Evolutionary conservation across 2,888 invertebrate species (phyloP).

Genomic region (Strigamia crassipes): DNA sequence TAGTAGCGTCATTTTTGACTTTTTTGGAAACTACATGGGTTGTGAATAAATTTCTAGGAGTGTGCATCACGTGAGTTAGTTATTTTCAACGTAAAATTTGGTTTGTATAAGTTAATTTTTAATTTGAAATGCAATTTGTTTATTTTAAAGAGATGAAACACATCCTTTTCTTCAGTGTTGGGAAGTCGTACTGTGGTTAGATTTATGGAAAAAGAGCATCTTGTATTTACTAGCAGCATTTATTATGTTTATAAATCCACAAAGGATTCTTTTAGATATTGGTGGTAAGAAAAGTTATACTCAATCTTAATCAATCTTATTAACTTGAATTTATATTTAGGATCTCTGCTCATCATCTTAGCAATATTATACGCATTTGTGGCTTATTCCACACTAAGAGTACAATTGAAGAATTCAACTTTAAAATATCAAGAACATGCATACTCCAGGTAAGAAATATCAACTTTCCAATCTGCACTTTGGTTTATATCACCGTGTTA

Average conservation of each 20-base stretch:
- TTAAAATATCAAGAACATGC: not conserved
- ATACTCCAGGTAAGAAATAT: not conserved
- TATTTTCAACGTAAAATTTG: too few relatives aligned
- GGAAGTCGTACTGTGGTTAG: constrained; percentile 59
- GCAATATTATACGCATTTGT: not conserved
- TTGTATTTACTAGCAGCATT: constrained; percentile 60
- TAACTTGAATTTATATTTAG: not conserved
- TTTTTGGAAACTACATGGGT: constrained; percentile 33
- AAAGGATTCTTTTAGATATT: constrained; percentile 54
- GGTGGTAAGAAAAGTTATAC: not conserved
- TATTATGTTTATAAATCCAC: constrained; percentile 60
- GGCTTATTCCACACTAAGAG: not conserved
- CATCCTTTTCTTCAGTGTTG: constrained; percentile 59
- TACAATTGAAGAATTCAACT: not conserved
- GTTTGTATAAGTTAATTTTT: too few relatives aligned
- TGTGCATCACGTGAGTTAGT: constrained; percentile 22
- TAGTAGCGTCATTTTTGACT: not conserved
- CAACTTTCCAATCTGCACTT: not conserved
- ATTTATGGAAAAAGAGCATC: constrained; percentile 61
- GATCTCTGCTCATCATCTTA: not conserved
- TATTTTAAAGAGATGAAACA: constrained; percentile 60
- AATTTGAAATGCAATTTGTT: not conserved
- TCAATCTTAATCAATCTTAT: too few relatives aligned
- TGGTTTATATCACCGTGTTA: not conserved
- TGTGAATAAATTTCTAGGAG: not conserved